A percentile compares a stretch with the other conserved stretches of the same genome.
Conservation (phyloP, 1,140 invertebrate genomes). For the Nomia melanderi region DNA sequence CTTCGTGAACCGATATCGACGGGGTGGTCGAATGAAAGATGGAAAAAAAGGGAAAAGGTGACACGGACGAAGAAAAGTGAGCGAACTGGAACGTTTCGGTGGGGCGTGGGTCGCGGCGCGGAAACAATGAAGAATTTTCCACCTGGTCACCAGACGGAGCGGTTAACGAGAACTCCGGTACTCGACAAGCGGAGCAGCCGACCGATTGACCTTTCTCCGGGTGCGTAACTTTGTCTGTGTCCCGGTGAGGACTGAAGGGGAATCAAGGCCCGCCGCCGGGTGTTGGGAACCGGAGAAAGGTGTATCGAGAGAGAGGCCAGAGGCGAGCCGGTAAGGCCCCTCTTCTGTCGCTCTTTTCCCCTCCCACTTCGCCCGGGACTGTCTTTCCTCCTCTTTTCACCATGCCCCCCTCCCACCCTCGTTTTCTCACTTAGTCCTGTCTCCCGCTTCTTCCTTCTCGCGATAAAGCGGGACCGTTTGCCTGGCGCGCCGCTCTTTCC, state of each 20-base stretch:
- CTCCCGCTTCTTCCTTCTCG: slow-evolving; percentile 29
- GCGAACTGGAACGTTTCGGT: neutral
- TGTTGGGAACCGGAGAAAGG: slow-evolving; percentile 77
- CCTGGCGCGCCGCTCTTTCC: neutral
- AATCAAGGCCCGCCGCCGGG: slow-evolving; percentile 64
- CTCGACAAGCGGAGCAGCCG: slow-evolving; percentile 47
- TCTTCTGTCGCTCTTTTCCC: slow-evolving; percentile 48
- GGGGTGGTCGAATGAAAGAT: too few species aligned
- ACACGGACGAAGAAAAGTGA: too few species aligned
- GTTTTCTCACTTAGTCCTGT: slow-evolving; percentile 37
- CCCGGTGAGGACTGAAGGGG: slow-evolving; percentile 76
- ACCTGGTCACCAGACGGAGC: slow-evolving; percentile 36
- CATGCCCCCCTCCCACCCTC: slow-evolving; percentile 31
- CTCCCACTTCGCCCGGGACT: slow-evolving; percentile 25
- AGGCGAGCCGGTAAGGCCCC: slow-evolving; percentile 60
- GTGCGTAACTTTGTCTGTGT: slow-evolving; percentile 77
- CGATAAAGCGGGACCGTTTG: neutral
- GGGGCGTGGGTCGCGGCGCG: neutral
- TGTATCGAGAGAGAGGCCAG: slow-evolving; percentile 70
- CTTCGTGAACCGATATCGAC: too few species aligned
- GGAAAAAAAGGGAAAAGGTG: too few species aligned
- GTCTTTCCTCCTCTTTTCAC: slow-evolving; percentile 48
- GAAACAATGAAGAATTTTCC: slow-evolving; percentile 20
- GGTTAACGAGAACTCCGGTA: slow-evolving; percentile 45
- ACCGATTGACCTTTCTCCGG: slow-evolving; percentile 74